Base-by-base conservation (phyloP, 1,140 invertebrate genomes). In the Portunus trituberculatus region DNA sequence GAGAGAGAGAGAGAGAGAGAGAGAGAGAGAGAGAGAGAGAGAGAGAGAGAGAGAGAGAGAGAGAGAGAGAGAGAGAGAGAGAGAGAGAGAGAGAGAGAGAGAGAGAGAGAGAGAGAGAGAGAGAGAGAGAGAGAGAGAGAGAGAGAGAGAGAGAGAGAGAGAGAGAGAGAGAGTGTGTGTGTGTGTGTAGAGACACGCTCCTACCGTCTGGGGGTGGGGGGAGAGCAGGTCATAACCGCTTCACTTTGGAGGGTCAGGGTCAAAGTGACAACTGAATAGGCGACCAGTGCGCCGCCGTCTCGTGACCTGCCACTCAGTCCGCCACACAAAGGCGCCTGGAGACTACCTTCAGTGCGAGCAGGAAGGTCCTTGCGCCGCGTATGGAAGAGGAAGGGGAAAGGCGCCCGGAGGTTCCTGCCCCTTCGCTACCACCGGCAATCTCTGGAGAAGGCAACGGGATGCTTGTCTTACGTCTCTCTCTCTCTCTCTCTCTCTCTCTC, bases 111-210 rank as follows among this genome's bases (percentile, higher is more conserved):
- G 84, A 87, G 84, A 87, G 84, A 87, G 84, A 87, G 84, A 87
- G 84, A 87, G n/a, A n/a, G 8, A 29, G 0, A 29, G n/a, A 4
- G 20, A 20, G 2, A 59, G 52, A 2, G 52, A 4, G 2, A 59
- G 84, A 87, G 84, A 87, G 84, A 87, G 84, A 87, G 84, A 31
- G 28, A 31, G 28, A 31, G 28, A 31, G 1, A 31, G 84, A 87
- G 84, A 87, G 84, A 87, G 84, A 87, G 84, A 87, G 84, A 87
- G 84, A 87, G n/a, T n/a, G n/a, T n/a, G n/a, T n/a, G n/a, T n/a
- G n/a, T n/a, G n/a, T n/a, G n/a, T n/a, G n/a, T 39, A 39, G 39
- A 39, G 39, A 39, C 52, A 59, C 52, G 52, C 52, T 59, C 52
- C 52, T 59, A 1, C 20, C 52, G 12, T 59, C 52, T 59, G 39